Evolutionary conservation across 2,888 invertebrate species (phyloP).

Genomic region (Leucophenga montana): DNA sequence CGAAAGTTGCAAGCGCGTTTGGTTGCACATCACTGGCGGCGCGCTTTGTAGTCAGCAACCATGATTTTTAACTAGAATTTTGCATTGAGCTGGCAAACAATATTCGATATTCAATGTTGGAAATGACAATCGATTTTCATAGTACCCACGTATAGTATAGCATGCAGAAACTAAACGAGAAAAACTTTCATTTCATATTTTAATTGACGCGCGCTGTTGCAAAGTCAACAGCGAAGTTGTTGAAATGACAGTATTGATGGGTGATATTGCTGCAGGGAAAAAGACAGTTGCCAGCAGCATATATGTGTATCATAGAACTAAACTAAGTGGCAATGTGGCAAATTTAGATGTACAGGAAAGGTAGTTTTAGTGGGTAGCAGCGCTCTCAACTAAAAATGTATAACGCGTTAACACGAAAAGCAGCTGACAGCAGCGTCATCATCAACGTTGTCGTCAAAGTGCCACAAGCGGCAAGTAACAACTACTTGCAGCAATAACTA

Average conservation of each 20-base stretch:
- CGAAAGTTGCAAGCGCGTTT: too few relatives aligned
- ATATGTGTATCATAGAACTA: background rate
- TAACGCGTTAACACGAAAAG: slow-evolving; percentile 43
- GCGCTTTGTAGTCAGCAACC: background rate
- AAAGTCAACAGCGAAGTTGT: too few relatives aligned
- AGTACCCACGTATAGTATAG: too few relatives aligned
- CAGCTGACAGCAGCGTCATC: slow-evolving; percentile 44
- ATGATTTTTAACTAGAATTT: background rate
- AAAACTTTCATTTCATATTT: slow-evolving; percentile 44
- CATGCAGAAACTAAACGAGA: slow-evolving; percentile 36
- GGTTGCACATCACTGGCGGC: too few relatives aligned
- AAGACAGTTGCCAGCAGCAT: background rate
- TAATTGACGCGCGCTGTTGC: slow-evolving; percentile 42
- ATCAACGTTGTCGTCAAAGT: background rate
- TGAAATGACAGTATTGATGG: slow-evolving; percentile 26
- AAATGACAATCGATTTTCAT: slow-evolving; percentile 23
- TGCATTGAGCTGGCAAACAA: background rate
- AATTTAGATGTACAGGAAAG: too few relatives aligned
- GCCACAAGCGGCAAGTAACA: slow-evolving; percentile 10
- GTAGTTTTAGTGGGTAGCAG: background rate
- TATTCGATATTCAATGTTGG: background rate
- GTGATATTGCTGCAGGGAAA: background rate
- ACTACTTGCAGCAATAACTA: background rate
- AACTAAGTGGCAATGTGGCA: slow-evolving; percentile 22
- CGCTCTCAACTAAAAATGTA: too few relatives aligned